Percentiles rank a stretch among this genome's conserved stretches.
Conservation (phyloP, 2,113 vertebrate species). For the Sisor rabdophorus region DNA sequence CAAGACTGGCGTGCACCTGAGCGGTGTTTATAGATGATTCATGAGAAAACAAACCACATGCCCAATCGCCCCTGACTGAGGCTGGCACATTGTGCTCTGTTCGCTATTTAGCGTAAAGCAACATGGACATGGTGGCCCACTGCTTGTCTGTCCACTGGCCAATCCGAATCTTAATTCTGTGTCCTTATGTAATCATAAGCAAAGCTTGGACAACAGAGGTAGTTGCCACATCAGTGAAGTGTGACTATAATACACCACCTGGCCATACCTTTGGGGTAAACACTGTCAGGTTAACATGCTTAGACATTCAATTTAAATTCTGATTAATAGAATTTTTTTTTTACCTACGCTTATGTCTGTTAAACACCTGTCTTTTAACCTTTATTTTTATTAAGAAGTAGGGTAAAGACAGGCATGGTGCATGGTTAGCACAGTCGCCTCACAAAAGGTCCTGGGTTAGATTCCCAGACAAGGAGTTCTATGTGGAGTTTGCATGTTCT, state of each 20-base stretch:
- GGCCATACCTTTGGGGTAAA: slow-evolving; percentile 36
- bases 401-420: too few species aligned
- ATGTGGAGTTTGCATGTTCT: too few species aligned
- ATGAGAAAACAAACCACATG: slow-evolving; percentile 63
- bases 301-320: slow-evolving; percentile 27
- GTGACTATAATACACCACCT: slow-evolving; percentile 35
- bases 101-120: slow-evolving; percentile 56
- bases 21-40: slow-evolving; percentile 61
- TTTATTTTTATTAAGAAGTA: slow-evolving; percentile 22
- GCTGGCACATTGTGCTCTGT: slow-evolving; percentile 49
- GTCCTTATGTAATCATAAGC: slow-evolving; percentile 32
- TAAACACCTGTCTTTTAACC: slow-evolving; percentile 53
- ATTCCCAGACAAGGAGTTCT: too few species aligned
- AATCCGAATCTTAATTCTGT: slow-evolving; percentile 13
- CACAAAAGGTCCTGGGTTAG: too few species aligned
- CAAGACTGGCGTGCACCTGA: slow-evolving; percentile 58
- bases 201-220: slow-evolving; percentile 33
- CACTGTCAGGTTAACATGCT: slow-evolving; percentile 34
- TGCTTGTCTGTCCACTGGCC: slow-evolving; percentile 8
- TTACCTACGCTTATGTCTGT: slow-evolving; percentile 26
- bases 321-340: slow-evolving; percentile 18
- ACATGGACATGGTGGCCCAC: slow-evolving; percentile 49
- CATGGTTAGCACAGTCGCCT: too few species aligned
- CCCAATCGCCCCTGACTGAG: slow-evolving; percentile 54
- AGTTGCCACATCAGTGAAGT: slow-evolving; percentile 26